Evolutionary conservation across 2,888 invertebrate genomes (phyloP).

Genomic region (Diachrysia chrysitis): DNA sequence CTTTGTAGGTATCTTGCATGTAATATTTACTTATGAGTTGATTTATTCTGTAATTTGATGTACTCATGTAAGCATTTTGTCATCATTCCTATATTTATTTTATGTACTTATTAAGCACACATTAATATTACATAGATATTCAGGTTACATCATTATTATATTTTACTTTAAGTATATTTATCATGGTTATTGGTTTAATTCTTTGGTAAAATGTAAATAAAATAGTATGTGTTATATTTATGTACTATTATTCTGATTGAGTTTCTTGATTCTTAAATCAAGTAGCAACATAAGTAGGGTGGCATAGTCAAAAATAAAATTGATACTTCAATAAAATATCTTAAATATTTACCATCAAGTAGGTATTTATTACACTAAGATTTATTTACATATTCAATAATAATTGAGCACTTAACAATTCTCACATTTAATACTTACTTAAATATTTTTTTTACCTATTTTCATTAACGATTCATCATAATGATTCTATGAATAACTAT

Average conservation of each 20-base stretch:
- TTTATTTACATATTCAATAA: no score
- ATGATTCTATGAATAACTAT: slow-evolving; percentile 33
- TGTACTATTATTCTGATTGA: no score
- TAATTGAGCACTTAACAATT: no score
- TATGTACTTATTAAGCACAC: background rate
- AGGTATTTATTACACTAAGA: no score
- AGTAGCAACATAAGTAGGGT: no score
- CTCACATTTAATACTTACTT: no score
- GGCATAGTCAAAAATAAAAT: no score
- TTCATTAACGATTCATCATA: slow-evolving; percentile 20
- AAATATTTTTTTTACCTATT: background rate
- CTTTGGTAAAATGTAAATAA: background rate
- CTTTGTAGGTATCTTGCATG: slow-evolving; percentile 25
- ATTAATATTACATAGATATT: background rate
- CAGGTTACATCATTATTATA: background rate
- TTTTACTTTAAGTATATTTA: background rate
- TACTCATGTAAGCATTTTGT: no score
- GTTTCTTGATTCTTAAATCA: no score
- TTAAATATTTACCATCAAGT: no score
- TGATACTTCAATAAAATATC: no score
- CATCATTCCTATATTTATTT: no score
- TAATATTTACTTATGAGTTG: background rate
- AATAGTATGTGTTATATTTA: background rate
- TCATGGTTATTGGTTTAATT: background rate
- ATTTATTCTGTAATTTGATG: background rate